Percentiles rank a stretch among this genome's conserved stretches.
Conservation (phyloP, 2,113 vertebrate genomes). For the Silurus asotus region DNA sequence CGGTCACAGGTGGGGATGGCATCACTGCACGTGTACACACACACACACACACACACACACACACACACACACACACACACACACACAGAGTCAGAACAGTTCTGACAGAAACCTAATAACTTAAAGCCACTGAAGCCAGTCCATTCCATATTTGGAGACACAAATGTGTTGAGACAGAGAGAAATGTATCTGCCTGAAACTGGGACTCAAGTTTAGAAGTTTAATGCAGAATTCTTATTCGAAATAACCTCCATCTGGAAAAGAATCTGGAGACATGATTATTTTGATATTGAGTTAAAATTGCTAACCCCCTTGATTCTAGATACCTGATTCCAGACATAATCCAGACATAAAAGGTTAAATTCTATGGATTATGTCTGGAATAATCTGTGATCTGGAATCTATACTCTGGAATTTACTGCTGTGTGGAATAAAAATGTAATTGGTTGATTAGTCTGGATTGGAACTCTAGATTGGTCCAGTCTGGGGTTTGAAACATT, state of each 20-base stretch:
- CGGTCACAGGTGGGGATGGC: constrained; percentile 74
- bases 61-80: constrained; percentile 39
- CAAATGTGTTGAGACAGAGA: constrained; percentile 12
- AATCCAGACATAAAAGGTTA: no score
- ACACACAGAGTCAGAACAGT: constrained; percentile 28
- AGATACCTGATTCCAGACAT: no score
- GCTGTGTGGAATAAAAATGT: background rate
- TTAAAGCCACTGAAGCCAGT: background rate
- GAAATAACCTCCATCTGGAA: background rate
- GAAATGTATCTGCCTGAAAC: background rate
- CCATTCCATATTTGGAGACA: background rate
- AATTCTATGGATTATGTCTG: no score
- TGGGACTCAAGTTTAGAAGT: background rate
- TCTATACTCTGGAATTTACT: no score
- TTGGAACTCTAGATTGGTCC: background rate
- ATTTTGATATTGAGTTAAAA: no score
- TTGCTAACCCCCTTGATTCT: no score
- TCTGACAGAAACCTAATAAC: constrained; percentile 15
- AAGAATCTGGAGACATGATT: no score
- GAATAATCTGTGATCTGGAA: background rate
- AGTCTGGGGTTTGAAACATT: background rate
- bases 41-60: constrained; percentile 40
- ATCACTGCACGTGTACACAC: constrained; percentile 75
- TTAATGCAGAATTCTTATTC: background rate
- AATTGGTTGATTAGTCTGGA: background rate